Conservation (phyloP, 2,888 invertebrate genomes). For the Aromia moschata region DNA sequence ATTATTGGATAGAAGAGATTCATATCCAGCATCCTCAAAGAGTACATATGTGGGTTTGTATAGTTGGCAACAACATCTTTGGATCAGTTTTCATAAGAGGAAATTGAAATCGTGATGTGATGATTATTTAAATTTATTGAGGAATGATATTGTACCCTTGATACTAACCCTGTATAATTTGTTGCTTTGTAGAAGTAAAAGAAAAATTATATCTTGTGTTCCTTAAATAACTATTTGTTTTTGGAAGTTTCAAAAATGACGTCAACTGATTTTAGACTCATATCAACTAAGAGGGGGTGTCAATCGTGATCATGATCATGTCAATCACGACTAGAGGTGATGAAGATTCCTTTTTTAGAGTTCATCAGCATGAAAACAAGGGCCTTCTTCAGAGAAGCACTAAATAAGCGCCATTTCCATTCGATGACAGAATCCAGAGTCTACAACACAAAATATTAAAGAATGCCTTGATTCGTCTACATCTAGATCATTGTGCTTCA, state of each 20-base stretch:
- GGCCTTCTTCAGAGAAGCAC: conserved; percentile 3
- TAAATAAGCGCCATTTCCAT: conserved; percentile 5
- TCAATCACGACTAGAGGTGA: background rate
- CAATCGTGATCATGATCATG: background rate
- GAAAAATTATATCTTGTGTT: too few relatives aligned
- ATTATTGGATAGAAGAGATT: too few relatives aligned
- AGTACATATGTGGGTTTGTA: too few relatives aligned
- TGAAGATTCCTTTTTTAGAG: conserved; percentile 3
- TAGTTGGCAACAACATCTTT: too few relatives aligned
- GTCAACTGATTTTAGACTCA: background rate
- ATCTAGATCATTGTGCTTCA: background rate
- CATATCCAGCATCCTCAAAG: too few relatives aligned
- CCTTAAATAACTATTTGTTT: too few relatives aligned
- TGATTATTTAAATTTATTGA: too few relatives aligned
- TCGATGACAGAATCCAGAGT: conserved; percentile 2
- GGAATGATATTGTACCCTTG: too few relatives aligned
- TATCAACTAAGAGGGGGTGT: conserved; percentile 7
- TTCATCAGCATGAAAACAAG: conserved; percentile 10
- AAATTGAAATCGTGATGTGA: too few relatives aligned
- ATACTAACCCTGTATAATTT: too few relatives aligned
- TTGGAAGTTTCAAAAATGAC: background rate
- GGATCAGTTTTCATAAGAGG: too few relatives aligned
- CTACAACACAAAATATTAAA: background rate
- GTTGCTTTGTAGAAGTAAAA: too few relatives aligned
- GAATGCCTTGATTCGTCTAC: background rate